A percentile compares a stretch with the other conserved stretches of the same genome.
Conservation (phyloP, 2,888 invertebrate species). For the Rhynchonema sp. region DNA sequence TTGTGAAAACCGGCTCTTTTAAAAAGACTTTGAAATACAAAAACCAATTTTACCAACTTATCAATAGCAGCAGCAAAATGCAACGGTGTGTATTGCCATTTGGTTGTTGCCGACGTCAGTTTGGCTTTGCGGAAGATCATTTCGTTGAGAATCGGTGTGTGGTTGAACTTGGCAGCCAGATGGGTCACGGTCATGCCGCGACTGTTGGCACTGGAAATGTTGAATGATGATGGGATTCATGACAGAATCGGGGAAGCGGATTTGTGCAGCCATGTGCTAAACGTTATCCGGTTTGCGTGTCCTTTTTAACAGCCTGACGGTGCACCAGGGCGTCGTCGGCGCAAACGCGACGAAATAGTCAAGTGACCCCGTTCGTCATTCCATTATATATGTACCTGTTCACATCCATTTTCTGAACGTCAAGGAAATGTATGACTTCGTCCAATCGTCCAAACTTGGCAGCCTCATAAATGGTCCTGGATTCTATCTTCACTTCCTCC, state of each 20-base stretch:
- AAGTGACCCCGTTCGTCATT: too few relatives aligned
- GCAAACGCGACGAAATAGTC: too few relatives aligned
- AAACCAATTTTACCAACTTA: not conserved
- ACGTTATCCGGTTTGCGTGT: too few relatives aligned
- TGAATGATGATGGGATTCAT: not conserved
- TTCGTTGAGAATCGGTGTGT: not conserved
- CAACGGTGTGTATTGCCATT: slow-evolving; percentile 89
- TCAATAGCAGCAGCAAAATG: slow-evolving; percentile 65
- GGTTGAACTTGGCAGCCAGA: not conserved
- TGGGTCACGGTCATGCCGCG: not conserved
- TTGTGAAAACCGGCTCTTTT: too few relatives aligned
- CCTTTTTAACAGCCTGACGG: too few relatives aligned
- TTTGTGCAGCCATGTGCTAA: too few relatives aligned
- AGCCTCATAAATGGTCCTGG: not conserved
- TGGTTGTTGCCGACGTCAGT: slow-evolving; percentile 30
- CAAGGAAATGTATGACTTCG: not conserved
- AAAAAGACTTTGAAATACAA: too few relatives aligned
- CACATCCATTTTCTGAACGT: not conserved
- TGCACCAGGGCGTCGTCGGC: too few relatives aligned
- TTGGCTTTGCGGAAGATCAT: not conserved
- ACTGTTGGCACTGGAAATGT: not conserved
- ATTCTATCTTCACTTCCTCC: not conserved
- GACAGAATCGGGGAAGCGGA: not conserved
- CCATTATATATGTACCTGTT: not conserved
- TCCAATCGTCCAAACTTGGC: not conserved